These are phyloP conservation scores for Anguilla japonica DNA, from an alignment of 2,113 vertebrate species.

Conservation along the genomic window DNA sequence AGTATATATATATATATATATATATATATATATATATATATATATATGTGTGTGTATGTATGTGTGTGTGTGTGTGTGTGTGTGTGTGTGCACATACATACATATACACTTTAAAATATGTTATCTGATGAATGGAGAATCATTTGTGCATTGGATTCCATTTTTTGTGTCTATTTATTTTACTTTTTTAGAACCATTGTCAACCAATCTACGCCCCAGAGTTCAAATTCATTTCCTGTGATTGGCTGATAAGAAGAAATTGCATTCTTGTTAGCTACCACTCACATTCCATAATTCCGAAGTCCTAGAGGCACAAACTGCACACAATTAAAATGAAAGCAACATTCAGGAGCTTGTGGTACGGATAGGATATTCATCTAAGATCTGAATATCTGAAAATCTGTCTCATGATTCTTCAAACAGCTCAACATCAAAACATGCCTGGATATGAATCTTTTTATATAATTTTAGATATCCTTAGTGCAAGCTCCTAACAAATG, in stretches of 20 bases:
- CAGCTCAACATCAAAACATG: not conserved
- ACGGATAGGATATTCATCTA: not conserved
- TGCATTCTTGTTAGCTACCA: not conserved
- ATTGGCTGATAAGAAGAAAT: slow-evolving; percentile 11
- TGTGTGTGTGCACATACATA: too few relatives aligned
- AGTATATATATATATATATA: too few relatives aligned
- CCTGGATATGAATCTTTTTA: not conserved
- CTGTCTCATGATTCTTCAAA: not conserved
- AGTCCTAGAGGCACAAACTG: not conserved
- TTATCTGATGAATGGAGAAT: too few relatives aligned
- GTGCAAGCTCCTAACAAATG: not conserved
- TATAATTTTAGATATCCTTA: not conserved
- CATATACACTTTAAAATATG: too few relatives aligned
- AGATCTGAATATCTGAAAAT: not conserved
- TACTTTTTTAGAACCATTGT: not conserved
- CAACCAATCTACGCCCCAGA: not conserved
- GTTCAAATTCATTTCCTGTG: slow-evolving; percentile 20
- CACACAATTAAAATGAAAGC: slow-evolving; percentile 9
- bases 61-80: not conserved
- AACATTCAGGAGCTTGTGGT: not conserved
- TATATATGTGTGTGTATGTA: not conserved
- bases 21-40: not conserved
- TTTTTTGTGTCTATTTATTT: not conserved
- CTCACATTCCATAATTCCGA: not conserved
- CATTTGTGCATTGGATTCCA: not conserved